phyloP scores from a whole-genome alignment of 2,888 invertebrate genomes.

The Lissonota sp. region DNA sequence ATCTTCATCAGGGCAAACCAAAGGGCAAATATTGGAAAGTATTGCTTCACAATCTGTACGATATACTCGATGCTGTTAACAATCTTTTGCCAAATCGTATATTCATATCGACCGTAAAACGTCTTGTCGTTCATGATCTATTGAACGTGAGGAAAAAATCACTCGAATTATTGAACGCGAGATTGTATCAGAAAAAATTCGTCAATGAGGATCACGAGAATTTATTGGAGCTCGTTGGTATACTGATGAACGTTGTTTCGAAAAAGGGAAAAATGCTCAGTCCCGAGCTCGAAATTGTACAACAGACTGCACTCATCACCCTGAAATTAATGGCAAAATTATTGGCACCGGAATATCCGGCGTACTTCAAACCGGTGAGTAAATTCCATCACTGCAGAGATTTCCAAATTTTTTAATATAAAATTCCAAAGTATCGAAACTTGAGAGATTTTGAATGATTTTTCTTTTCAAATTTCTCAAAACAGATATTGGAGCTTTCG shows the following conservation, averaged over 20 bases:
- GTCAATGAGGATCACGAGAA: conserved; percentile 84
- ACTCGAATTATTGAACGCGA: conserved; percentile 93
- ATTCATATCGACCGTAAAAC: conserved; percentile 91
- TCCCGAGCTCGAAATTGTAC: conserved; percentile 88
- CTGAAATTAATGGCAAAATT: conserved; percentile 92
- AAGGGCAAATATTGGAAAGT: conserved; percentile 93
- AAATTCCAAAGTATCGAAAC: conserved; percentile 41
- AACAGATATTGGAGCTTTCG: conserved; percentile 87
- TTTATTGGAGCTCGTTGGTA: conserved; percentile 87
- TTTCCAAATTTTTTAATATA: conserved; percentile 22
- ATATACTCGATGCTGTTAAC: conserved; percentile 89
- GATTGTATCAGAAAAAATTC: conserved; percentile 89
- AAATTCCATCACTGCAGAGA: background rate
- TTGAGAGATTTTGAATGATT: background rate
- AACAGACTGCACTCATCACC: conserved; percentile 93
- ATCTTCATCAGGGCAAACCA: conserved; percentile 86
- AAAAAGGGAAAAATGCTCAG: conserved; percentile 84
- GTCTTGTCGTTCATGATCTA: conserved; percentile 89
- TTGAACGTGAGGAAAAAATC: conserved; percentile 91
- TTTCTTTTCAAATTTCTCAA: conserved; percentile 1
- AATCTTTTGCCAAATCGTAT: conserved; percentile 91
- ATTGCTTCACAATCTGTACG: conserved; percentile 91
- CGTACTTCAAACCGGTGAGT: conserved; percentile 88
- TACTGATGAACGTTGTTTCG: conserved; percentile 87
- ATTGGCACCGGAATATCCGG: conserved; percentile 88